These are phyloP conservation scores for Emys orbicularis DNA, from an alignment of 2,797 vertebrate species.

Conservation along the genomic window DNA sequence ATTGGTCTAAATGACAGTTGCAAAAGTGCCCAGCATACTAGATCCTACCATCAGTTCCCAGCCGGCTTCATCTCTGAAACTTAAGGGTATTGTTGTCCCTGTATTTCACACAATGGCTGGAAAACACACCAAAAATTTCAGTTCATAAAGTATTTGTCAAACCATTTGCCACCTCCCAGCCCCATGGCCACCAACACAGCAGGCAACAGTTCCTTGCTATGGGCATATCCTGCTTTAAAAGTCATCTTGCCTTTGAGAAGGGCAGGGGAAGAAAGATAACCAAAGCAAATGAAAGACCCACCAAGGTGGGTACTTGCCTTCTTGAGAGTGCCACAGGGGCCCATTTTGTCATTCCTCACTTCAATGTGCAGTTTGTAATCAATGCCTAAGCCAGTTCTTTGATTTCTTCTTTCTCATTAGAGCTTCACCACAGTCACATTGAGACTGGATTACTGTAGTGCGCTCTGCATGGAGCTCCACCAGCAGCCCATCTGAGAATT, in stretches of 20 bases:
- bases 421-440: neutral
- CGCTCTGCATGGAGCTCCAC: neutral
- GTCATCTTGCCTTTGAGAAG: accelerated
- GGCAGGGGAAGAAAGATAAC: neutral
- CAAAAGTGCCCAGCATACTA: neutral
- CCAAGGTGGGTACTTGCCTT: accelerated
- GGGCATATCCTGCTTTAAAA: neutral
- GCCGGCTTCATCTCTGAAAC: neutral
- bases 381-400: accelerated
- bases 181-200: neutral
- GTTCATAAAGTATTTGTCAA: slow-evolving; percentile 29
- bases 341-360: neutral
- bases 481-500: neutral
- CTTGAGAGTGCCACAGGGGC: accelerated
- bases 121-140: slow-evolving; percentile 39
- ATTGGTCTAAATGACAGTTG: neutral
- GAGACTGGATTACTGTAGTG: accelerated
- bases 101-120: neutral
- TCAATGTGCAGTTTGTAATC: accelerated
- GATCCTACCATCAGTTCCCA: neutral
- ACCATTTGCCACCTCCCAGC: accelerated
- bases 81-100: neutral
- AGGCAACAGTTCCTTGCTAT: accelerated
- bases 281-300: neutral
- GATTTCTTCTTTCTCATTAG: neutral